Evolutionary conservation across 2,888 invertebrate species (phyloP), one percentile per base, ranked within the genome.

Genomic region (Chydorus sphaericus): DNA sequence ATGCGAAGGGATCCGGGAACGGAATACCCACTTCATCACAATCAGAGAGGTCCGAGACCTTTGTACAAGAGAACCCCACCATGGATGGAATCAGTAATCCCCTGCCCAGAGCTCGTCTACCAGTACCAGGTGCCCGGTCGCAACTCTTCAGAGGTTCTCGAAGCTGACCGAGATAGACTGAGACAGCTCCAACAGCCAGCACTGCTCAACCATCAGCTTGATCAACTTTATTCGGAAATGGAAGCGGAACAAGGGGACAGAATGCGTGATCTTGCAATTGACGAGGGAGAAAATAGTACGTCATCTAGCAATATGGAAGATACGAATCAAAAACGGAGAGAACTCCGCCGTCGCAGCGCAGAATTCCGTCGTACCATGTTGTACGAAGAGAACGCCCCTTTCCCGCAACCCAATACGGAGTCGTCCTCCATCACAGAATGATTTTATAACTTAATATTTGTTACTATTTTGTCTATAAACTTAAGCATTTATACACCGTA

Each of bases 171-270:
- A 63, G 67, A 77, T 55, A 72, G 72, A 51, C 70, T 85, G 28
- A 70, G 70, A 52, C 67, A 66, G 4, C 67, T 80, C 1, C 71
- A 75, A 60, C 81, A 85, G 77, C 81, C 85, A 0, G 62, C 71
- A 1, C 62, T 82, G 62, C 83, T 86, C 1, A 82, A 82, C 64
- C 81, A 84, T 56, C 86, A 86, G 67, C 67, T 87, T 23, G 74
- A 71, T 36, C 83, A 83, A 63, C 69, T 85, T 4, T 84, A 83
- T 64, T 62, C 77, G 31, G 84, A 85, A 62, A 70, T 84, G 63
- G 79, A 82, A 61, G 63, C 81, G n/a, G 66, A 64, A 23, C 77
- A 79, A 62, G 80, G 80, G 0, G 71, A 29, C n/a, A 33, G 55
- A n/a, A 49, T 57, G 28, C 48, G 60, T 14, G 59, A 62, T 50